Evolutionary conservation across 23 tunicate species (phyloP).

Genomic region (Styela clava): DNA sequence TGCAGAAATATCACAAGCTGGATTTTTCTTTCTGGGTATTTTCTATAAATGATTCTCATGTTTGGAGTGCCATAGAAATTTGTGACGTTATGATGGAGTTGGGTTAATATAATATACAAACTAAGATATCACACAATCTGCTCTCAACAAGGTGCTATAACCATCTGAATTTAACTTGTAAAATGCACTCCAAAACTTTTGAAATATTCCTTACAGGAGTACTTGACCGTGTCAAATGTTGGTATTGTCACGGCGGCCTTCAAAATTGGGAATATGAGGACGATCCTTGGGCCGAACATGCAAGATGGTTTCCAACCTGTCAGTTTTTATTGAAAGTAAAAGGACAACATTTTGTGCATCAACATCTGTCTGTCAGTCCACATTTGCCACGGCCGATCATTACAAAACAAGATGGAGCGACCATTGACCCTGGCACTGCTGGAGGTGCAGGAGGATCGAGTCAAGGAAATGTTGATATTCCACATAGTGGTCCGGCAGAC

Average conservation of each 20-base stretch:
- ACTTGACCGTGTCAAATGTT: constrained; percentile 27
- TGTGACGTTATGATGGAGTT: too few relatives aligned
- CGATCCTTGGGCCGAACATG: constrained; percentile 25
- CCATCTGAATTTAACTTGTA: background rate
- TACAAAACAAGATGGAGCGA: constrained; percentile 23
- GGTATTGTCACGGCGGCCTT: constrained; percentile 37
- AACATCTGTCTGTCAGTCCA: constrained; percentile 8
- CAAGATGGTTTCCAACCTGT: constrained; percentile 31
- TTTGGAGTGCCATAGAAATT: too few relatives aligned
- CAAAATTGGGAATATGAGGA: constrained; percentile 36
- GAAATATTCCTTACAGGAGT: constrained; percentile 19
- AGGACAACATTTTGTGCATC: constrained; percentile 20
- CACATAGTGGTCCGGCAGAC: background rate
- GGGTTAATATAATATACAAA: too few relatives aligned
- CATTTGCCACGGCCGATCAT: constrained; percentile 17
- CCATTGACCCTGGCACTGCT: background rate
- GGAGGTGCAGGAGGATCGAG: background rate
- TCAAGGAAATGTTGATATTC: background rate
- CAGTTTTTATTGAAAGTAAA: constrained; percentile 20
- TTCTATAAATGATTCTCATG: too few relatives aligned
- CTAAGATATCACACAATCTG: too few relatives aligned
- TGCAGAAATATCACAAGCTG: constrained; percentile 59
- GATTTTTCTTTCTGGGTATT: constrained; percentile 80
- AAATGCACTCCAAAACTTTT: too few relatives aligned
- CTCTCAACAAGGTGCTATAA: too few relatives aligned